Base-by-base conservation (phyloP, 2,888 invertebrate genomes). In the Melieria picta region DNA sequence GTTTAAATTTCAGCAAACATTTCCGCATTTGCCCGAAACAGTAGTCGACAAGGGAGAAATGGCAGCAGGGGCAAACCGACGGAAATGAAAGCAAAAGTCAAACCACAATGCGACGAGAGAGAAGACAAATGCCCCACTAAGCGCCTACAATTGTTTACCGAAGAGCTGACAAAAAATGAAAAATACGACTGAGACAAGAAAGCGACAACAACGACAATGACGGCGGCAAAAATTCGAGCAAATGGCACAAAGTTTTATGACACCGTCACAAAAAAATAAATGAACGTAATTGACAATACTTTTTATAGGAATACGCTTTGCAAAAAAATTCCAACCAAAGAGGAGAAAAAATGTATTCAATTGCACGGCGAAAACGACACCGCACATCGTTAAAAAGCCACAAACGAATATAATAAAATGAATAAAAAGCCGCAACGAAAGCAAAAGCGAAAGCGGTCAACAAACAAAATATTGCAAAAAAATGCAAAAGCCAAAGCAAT, bases 381-480 rank as follows among this genome's bases (percentile, higher is more conserved):
- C 52, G 52, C 52, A 52, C 52, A 52, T 52, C 52, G 52, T 52
- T 52, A 52, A 13, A 52, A 52, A 52, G 7, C 52, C 52, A 52
- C 52, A 52, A 52, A 52, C 9, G 52, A 7, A 52, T 11, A 11
- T n/a, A 52, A n/a, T n/a, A 52, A 52, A 52, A 52, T 7, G 52
- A 7, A 52, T 52, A 4, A 52, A 52, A 10, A 11, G 9, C 11
- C 11, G 9, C 4, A 7, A 4, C 11, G 52, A 7, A 52, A 7
- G 13, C 11, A 52, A 7, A n/a, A n/a, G 50, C 11, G 9, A 11
- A 50, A 50, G 13, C 13, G 52, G 1, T 13, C 10, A 50, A 11
- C 13, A n/a, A 52, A 52, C 1, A 52, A 52, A 52, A 52, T n/a
- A 52, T 30, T 5, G 13, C 7, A 50, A 50, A 50, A 50, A 50